Conservation (phyloP, 2,888 invertebrate species). For the Andrena chrysosceles region DNA sequence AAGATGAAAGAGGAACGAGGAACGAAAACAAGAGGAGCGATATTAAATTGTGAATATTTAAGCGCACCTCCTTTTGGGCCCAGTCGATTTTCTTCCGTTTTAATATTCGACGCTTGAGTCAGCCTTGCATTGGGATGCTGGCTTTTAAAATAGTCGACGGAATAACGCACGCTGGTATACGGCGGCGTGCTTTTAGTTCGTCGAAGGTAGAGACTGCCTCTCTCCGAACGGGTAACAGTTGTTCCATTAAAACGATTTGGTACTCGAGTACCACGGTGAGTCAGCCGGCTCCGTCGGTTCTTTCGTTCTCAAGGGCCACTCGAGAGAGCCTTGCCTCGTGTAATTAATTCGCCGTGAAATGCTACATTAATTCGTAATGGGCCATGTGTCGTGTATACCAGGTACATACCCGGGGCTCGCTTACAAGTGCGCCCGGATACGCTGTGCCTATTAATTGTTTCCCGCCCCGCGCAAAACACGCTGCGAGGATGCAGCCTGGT, state of each 20-base stretch:
- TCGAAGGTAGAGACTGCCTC: conserved; percentile 51
- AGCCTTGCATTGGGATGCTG: background rate
- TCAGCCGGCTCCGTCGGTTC: conserved; percentile 68
- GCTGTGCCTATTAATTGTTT: conserved; percentile 73
- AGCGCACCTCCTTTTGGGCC: conserved; percentile 12
- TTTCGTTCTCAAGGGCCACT: conserved; percentile 75
- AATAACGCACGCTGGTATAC: conserved; percentile 23
- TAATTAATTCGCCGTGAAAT: conserved; percentile 83
- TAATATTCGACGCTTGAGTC: conserved; percentile 29
- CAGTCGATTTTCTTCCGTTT: conserved; percentile 26
- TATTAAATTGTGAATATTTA: conserved; percentile 14
- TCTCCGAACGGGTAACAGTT: conserved; percentile 77
- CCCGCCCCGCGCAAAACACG: conserved; percentile 56
- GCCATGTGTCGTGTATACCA: conserved; percentile 77
- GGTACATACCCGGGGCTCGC: conserved; percentile 65
- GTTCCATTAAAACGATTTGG: conserved; percentile 82
- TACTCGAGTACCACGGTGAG: conserved; percentile 77
- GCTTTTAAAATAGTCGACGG: conserved; percentile 51
- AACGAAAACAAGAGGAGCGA: background rate
- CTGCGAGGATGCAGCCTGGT: conserved; percentile 24
- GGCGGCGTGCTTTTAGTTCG: conserved; percentile 41
- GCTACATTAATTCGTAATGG: conserved; percentile 81
- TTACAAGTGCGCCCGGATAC: conserved; percentile 62
- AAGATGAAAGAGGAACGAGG: background rate
- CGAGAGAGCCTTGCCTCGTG: conserved; percentile 76